phyloP scores from a whole-genome alignment of 2,113 vertebrate genomes.

The Corythornis madagascariensis region DNA sequence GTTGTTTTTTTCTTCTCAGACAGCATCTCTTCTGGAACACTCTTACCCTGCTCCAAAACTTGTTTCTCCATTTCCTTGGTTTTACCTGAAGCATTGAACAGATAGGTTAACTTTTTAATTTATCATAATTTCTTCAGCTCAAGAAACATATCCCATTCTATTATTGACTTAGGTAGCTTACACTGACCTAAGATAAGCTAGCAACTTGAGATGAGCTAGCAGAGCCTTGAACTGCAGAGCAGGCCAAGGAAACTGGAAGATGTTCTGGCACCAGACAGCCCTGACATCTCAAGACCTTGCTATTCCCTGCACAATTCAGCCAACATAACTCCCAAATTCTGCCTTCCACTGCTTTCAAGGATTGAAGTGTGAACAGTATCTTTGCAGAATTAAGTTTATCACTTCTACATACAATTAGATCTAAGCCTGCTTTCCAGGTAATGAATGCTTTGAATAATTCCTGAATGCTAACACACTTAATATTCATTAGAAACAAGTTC shows the following conservation, averaged over 20 bases:
- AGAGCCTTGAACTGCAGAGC: background rate
- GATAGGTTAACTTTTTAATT: background rate
- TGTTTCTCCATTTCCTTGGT: slow-evolving; percentile 13
- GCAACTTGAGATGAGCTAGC: background rate
- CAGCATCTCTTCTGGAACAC: slow-evolving; percentile 2
- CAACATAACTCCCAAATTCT: background rate
- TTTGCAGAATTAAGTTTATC: background rate
- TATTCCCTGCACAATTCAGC: background rate
- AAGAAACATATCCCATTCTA: background rate
- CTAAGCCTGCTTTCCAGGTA: background rate
- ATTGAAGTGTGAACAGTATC: background rate
- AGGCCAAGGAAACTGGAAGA: background rate
- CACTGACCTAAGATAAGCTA: background rate
- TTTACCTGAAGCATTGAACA: slow-evolving; percentile 46
- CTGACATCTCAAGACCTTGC: background rate
- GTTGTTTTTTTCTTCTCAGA: background rate
- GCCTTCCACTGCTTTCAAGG: background rate
- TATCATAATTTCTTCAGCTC: background rate
- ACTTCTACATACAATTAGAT: background rate
- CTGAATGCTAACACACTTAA: background rate
- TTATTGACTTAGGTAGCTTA: background rate
- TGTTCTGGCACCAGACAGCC: background rate
- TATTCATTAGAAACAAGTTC: background rate
- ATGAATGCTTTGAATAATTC: background rate
- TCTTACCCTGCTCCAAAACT: background rate